Evolutionary conservation across 2,113 vertebrate genomes (phyloP).

Genomic region (Rhinolophus sinicus): DNA sequence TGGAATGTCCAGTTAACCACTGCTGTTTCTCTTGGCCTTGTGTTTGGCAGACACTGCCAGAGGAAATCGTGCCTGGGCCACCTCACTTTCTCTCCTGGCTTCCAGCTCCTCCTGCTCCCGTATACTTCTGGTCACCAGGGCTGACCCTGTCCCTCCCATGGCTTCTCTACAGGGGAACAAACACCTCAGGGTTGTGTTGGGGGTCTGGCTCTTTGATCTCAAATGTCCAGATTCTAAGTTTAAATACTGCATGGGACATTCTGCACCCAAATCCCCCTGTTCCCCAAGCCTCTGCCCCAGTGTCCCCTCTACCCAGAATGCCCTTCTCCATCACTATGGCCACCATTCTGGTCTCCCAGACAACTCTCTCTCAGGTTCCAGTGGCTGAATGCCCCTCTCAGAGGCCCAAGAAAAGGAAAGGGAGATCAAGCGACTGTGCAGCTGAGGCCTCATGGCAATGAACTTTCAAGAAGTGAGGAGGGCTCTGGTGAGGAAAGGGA

Average conservation of each 20-base stretch:
- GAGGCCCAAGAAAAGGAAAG: not conserved
- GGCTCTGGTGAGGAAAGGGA: not conserved
- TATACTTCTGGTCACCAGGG: not conserved
- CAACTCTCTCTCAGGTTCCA: not conserved
- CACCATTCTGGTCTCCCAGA: constrained; percentile 71
- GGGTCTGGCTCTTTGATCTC: not conserved
- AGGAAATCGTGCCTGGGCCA: too few relatives aligned
- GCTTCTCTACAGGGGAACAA: not conserved
- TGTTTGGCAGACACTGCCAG: accelerated
- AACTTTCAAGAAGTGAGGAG: constrained; percentile 76
- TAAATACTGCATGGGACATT: not conserved
- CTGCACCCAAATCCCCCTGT: accelerated
- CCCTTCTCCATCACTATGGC: constrained; percentile 25
- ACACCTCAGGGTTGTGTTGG: accelerated
- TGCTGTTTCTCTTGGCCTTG: not conserved
- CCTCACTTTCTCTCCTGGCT: not conserved
- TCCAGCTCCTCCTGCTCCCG: not conserved
- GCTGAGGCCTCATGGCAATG: constrained; percentile 44
- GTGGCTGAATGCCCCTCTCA: not conserved
- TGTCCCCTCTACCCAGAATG: constrained; percentile 57
- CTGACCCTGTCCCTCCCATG: not conserved
- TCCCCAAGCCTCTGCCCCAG: not conserved
- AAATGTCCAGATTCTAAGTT: not conserved
- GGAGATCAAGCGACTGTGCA: not conserved
- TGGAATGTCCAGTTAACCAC: not conserved